A percentile compares a stretch with the other conserved stretches of the same genome.
phyloP scores from a whole-genome alignment of 2,888 invertebrate genomes.

The Aplocera efformata region DNA sequence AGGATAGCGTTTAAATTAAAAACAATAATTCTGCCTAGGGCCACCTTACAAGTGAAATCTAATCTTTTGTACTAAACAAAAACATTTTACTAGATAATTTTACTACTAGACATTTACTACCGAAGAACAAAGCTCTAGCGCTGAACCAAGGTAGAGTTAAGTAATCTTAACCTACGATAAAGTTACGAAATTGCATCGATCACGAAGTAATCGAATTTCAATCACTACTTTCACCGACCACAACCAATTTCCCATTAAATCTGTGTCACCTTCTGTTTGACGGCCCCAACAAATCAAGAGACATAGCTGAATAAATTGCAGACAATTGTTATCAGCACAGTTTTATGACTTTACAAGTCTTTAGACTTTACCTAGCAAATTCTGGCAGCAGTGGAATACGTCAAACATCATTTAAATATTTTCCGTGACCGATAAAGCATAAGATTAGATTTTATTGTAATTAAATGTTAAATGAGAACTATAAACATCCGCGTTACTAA shows the following conservation, averaged over 20 bases:
- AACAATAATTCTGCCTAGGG: too few species aligned
- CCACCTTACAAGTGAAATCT: too few species aligned
- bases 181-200: slow-evolving; percentile 23
- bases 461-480: slow-evolving; percentile 3
- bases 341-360: slow-evolving; percentile 5
- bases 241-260: slow-evolving; percentile 28
- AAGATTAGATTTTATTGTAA: slow-evolving; percentile 1
- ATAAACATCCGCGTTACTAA: neutral
- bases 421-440: slow-evolving; percentile 24
- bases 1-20: too few species aligned
- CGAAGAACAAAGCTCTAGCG: neutral
- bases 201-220: slow-evolving; percentile 26
- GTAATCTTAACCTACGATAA: slow-evolving; percentile 16
- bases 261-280: neutral
- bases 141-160: neutral
- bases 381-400: slow-evolving; percentile 6
- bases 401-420: slow-evolving; percentile 30
- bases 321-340: slow-evolving; percentile 6
- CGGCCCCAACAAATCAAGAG: neutral
- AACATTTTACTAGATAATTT: too few species aligned
- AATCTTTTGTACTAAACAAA: too few species aligned
- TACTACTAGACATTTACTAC: too few species aligned
- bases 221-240: slow-evolving; percentile 35
- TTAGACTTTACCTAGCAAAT: neutral
- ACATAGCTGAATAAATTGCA: neutral